Evolutionary conservation across 2,113 vertebrate genomes (phyloP), one percentile per base, ranked within the genome.

Genomic region (Ciconia maguari): DNA sequence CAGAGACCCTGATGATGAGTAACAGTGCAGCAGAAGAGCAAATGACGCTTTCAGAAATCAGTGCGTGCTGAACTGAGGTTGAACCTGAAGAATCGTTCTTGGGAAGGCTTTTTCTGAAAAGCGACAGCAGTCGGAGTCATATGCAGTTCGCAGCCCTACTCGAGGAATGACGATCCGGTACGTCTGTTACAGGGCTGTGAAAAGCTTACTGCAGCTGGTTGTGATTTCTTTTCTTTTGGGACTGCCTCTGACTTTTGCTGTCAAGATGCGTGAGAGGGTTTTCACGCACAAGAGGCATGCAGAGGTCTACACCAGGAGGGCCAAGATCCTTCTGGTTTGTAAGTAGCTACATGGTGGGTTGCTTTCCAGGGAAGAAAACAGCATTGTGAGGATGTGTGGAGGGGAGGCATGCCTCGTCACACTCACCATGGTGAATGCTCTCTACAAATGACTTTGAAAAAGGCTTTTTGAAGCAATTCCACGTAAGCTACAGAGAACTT

Each of bases 361-460:
- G 51, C n/a, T 76, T 60, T 76, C 36, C 58, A 79, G 79, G 44
- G 79, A 65, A 70, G 68, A 69, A 74, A 48, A 14, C 11, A 42
- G 22, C 1, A 0, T 54, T 49, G 78, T 2, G 5, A 69, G 52
- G 78, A 32, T 0, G 0, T 17, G 19, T 17, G 49, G 66, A 64
- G 51, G 51, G 30, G 30, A 30, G 7, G 24, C 2, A 2, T 36
- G 55, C 49, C 30, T 58, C 44, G 80, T 70, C 32, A n/a, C 1
- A 2, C 38, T 57, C 38, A 8, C 38, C 4, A 0, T 16, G 16
- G 34, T 54, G 55, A 88, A 48, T 13, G 16, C 9, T 55, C 13
- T 66, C 70, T 24, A 20, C 16, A 36, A 46, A 41, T 2, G 9
- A 27, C 69, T 64, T 36, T 24, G 30, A 16, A 66, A 82, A 71